Percentiles rank a stretch among this genome's conserved stretches.
Evolutionary conservation across 2,888 invertebrate genomes (phyloP).

Genomic region (Ellobium chinense): DNA sequence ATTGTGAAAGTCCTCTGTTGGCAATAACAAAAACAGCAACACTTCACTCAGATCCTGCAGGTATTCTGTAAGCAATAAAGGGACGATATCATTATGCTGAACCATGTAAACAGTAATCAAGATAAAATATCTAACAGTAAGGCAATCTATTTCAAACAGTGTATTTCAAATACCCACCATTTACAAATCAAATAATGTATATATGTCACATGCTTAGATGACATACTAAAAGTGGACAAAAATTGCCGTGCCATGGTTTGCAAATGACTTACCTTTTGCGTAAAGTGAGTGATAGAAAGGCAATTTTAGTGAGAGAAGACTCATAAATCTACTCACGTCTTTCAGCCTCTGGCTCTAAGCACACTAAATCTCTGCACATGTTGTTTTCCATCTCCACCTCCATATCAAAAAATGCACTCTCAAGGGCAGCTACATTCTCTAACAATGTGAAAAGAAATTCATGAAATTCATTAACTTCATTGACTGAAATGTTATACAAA

Average conservation of each 20-base stretch:
- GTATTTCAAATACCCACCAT: too few species aligned
- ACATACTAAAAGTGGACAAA: too few species aligned
- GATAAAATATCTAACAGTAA: too few species aligned
- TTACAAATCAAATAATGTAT: too few species aligned
- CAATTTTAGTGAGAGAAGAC: neutral
- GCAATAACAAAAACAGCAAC: conserved; percentile 89
- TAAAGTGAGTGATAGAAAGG: neutral
- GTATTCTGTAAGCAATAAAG: conserved; percentile 82
- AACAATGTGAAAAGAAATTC: too few species aligned
- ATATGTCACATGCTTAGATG: too few species aligned
- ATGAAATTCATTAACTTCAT: too few species aligned
- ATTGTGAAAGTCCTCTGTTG: conserved; percentile 91
- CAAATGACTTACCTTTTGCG: too few species aligned
- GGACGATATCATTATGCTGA: neutral
- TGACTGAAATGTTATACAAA: too few species aligned
- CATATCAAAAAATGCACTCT: conserved; percentile 92
- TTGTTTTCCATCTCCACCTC: conserved; percentile 92
- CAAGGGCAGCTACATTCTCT: conserved; percentile 79
- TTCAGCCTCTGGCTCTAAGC: conserved; percentile 83
- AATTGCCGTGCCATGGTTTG: too few species aligned
- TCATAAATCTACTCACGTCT: conserved; percentile 78
- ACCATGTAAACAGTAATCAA: too few species aligned
- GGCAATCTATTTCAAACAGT: too few species aligned
- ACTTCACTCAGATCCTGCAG: conserved; percentile 90
- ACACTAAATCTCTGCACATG: conserved; percentile 88